Evolutionary conservation across 2,113 vertebrate genomes (phyloP).

Genomic region (Pollimyrus isidori): DNA sequence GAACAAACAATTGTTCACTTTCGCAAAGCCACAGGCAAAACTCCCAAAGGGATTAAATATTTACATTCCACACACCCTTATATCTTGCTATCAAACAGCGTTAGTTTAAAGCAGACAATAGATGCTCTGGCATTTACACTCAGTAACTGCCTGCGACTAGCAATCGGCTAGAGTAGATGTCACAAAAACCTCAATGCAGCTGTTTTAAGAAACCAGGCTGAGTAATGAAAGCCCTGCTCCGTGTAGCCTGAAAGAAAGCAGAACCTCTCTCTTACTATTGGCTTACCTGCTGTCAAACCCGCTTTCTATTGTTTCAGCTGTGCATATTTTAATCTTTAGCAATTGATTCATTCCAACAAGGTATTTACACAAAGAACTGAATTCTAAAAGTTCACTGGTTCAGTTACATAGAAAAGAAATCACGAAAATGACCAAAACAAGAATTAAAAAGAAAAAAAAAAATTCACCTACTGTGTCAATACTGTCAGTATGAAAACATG

Average conservation of each 20-base stretch:
- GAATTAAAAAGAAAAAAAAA: not conserved
- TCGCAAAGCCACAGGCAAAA: not conserved
- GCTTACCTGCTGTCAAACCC: not conserved
- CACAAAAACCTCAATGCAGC: not conserved
- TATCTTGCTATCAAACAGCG: not conserved
- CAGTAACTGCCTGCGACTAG: not conserved
- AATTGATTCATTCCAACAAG: not conserved
- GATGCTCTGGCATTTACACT: not conserved
- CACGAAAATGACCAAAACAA: not conserved
- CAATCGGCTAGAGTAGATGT: not conserved
- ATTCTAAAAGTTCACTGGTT: not conserved
- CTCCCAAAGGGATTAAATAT: not conserved
- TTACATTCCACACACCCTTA: constrained; percentile 15
- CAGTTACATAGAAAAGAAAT: not conserved
- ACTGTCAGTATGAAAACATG: not conserved
- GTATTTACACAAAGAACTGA: not conserved
- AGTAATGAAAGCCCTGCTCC: not conserved
- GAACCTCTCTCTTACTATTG: not conserved
- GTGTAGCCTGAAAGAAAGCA: not conserved
- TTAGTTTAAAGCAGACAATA: constrained; percentile 6
- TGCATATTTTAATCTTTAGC: not conserved
- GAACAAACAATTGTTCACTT: not conserved
- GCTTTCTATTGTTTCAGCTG: not conserved
- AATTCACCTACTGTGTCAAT: constrained; percentile 6
- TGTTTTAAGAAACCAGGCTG: constrained; percentile 1